These are phyloP conservation scores for Ctenochaetus hawaiiensis DNA, from an alignment of 2,797 vertebrate species.

Conservation along the genomic window DNA sequence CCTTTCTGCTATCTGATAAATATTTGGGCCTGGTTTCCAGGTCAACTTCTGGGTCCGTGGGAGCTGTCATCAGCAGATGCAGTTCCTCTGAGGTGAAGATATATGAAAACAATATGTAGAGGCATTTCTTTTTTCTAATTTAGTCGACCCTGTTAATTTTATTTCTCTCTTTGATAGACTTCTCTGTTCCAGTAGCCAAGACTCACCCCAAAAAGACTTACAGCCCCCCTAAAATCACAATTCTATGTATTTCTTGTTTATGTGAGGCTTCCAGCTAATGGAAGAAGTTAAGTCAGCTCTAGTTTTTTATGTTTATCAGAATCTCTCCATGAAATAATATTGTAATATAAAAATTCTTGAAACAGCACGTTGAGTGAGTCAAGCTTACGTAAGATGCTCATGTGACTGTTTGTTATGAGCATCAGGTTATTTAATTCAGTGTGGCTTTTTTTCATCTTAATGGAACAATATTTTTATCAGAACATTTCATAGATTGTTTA, in stretches of 20 bases:
- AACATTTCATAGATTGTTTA: conserved; percentile 14
- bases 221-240: conserved; percentile 9
- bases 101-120: conserved; percentile 44
- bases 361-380: conserved; percentile 13
- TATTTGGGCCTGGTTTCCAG: conserved; percentile 76
- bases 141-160: conserved; percentile 16
- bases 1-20: conserved; percentile 71
- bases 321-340: conserved; percentile 13
- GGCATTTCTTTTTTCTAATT: conserved; percentile 25
- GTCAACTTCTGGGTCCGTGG: conserved; percentile 62
- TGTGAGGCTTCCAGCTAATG: conserved; percentile 22
- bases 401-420: conserved; percentile 9
- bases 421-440: conserved; percentile 9
- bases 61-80: conserved; percentile 50
- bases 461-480: neutral
- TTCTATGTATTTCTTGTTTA: conserved; percentile 14
- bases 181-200: conserved; percentile 2
- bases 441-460: conserved; percentile 11
- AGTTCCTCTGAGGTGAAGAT: conserved; percentile 55
- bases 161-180: conserved; percentile 28
- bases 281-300: conserved; percentile 18
- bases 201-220: conserved; percentile 24
- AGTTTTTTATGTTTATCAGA: conserved; percentile 29
- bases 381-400: conserved; percentile 13
- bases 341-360: conserved; percentile 33